Base-by-base conservation (phyloP, 1,140 invertebrate genomes). In the Bombus fervidus region DNA sequence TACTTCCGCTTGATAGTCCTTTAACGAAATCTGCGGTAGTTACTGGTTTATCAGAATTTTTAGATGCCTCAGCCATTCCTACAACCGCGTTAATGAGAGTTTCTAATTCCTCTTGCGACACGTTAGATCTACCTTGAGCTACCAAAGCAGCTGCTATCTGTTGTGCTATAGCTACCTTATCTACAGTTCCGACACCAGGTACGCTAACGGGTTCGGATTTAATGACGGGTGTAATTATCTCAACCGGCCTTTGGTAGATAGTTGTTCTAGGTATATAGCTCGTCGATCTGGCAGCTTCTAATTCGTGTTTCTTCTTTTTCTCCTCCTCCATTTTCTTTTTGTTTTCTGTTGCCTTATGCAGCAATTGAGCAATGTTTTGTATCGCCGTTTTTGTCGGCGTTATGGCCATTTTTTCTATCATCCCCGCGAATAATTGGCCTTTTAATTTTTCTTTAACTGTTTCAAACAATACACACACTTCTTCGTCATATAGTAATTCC, bases 371-470 rank as follows among this genome's bases (percentile, higher is more conserved):
- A 73, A 96, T 97, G 89, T 97, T 97, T 91, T 96, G 96, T 86
- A 96, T 96, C 22, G 96, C 96, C 22, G 94, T 95, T 87, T 96
- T 96, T 39, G 96, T 96, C 12, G 97, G 96, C 69, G 95, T 94
- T 59, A 97, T 96, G 3, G 97, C 96, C 89, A 96, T 94, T 83
- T 96, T 95, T 66, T 96, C 95, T 34, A 98, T 96, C 89, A 98
- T 96, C 69, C 97, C 97, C 12, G 97, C 97, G 86, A 97, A 96
- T 57, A 97, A 93, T 79, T 97, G 97, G 62, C 98, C 98, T 94
- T 97, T 98, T 25, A 98, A 94, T 93, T 98, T 98, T 92, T 98
- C 98, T 92, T 98, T 98, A 0, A 97, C 96, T 0, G 97, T 98
- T 94, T 98, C 98, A 77, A 98, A 96, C 68, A 98, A 95, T 0